Evolutionary conservation across 2,113 vertebrate species (phyloP).

Genomic region (Tragelaphus imberbis): DNA sequence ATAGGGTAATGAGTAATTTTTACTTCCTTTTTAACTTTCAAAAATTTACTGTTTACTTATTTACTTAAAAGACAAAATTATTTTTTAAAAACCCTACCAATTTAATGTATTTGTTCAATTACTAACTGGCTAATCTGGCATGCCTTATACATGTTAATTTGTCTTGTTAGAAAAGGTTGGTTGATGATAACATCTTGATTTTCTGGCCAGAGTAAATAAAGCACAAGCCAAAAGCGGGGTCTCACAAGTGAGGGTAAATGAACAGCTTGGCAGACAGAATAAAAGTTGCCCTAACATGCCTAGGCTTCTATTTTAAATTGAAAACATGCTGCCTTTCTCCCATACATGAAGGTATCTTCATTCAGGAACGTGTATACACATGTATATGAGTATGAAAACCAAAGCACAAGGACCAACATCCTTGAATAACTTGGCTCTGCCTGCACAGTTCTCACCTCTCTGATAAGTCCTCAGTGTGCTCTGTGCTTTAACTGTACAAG

Average conservation of each 20-base stretch:
- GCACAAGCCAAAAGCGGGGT: background rate
- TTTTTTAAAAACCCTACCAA: background rate
- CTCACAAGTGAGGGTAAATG: background rate
- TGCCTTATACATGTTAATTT: background rate
- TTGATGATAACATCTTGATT: slow-evolving; percentile 16
- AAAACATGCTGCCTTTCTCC: background rate
- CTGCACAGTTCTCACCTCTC: background rate
- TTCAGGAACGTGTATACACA: background rate
- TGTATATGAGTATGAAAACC: background rate
- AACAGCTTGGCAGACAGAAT: slow-evolving; percentile 11
- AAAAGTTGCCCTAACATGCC: background rate
- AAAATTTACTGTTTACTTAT: background rate
- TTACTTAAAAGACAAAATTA: background rate
- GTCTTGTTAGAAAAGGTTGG: slow-evolving; percentile 28
- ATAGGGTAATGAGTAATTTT: background rate
- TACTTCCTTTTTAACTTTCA: slow-evolving; percentile 18
- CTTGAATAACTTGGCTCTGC: background rate
- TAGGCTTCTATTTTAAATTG: background rate
- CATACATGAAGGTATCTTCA: background rate
- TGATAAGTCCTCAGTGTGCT: background rate
- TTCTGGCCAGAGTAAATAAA: slow-evolving; percentile 25
- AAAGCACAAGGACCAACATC: background rate
- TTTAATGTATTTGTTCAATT: background rate
- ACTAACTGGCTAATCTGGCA: background rate
- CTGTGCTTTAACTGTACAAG: background rate